Evolutionary conservation across 1,140 invertebrate species (phyloP).

Genomic region (Piezodorus guildinii): DNA sequence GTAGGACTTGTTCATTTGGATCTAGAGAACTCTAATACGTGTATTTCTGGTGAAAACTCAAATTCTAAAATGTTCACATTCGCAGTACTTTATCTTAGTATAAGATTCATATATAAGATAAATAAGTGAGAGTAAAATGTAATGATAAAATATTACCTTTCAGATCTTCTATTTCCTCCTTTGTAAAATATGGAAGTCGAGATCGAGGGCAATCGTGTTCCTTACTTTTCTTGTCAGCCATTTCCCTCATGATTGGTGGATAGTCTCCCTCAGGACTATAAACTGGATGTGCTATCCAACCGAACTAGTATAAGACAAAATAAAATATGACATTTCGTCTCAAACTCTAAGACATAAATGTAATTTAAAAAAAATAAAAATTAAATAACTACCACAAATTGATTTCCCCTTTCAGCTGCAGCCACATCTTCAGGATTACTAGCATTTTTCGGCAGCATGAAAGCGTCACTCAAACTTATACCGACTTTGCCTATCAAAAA

Average conservation of each 20-base stretch:
- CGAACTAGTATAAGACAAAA: conserved; percentile 32
- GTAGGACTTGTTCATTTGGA: too few species aligned
- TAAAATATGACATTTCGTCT: background rate
- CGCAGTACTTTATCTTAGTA: background rate
- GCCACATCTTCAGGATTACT: conserved; percentile 33
- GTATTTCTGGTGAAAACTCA: too few species aligned
- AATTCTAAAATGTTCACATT: background rate
- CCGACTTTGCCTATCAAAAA: conserved; percentile 35
- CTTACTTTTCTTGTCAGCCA: conserved; percentile 41
- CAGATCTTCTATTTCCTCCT: conserved; percentile 43
- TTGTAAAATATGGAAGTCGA: conserved; percentile 46
- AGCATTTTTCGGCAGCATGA: conserved; percentile 35
- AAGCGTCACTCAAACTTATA: conserved; percentile 39
- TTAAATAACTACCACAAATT: conserved; percentile 35
- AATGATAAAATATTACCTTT: conserved; percentile 33
- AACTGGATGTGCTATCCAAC: conserved; percentile 49
- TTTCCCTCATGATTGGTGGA: conserved; percentile 44
- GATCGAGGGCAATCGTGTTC: conserved; percentile 43
- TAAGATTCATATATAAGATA: background rate
- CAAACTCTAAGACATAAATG: background rate
- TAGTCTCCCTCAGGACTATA: conserved; percentile 48
- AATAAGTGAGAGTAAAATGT: too few species aligned
- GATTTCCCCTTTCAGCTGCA: conserved; percentile 37
- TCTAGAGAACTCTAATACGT: too few species aligned
- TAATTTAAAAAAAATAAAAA: background rate